Conservation (phyloP, 2,113 vertebrate genomes). For the Pygathrix nemaeus region DNA sequence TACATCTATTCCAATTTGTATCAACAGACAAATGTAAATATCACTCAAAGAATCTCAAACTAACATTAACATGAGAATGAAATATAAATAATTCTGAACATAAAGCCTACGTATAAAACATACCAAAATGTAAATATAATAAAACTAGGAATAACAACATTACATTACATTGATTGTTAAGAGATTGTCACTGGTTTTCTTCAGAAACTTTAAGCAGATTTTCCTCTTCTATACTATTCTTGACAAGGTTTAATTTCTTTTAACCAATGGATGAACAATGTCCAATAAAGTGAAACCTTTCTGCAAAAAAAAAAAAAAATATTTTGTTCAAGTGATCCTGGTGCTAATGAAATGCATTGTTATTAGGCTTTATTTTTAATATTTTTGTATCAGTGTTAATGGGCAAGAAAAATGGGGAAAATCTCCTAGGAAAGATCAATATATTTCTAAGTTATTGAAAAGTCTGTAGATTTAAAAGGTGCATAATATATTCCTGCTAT, state of each 20-base stretch:
- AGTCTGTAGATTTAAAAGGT: neutral
- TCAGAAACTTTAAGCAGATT: conserved; percentile 44
- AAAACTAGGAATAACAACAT: conserved; percentile 41
- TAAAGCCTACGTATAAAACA: conserved; percentile 39
- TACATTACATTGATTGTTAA: conserved; percentile 30
- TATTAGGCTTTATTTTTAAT: conserved; percentile 24
- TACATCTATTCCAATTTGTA: conserved; percentile 50
- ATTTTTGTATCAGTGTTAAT: neutral
- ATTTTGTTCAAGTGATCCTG: neutral
- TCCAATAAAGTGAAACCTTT: neutral
- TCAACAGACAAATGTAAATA: conserved; percentile 64
- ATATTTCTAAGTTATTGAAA: neutral
- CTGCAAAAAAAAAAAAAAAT: conserved; percentile 12
- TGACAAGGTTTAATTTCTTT: conserved; percentile 28
- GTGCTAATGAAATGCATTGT: neutral
- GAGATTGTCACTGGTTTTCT: conserved; percentile 36
- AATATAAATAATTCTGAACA: conserved; percentile 63
- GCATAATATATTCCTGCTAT: neutral
- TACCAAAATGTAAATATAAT: conserved; percentile 11
- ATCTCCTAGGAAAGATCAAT: neutral
- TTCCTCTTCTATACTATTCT: neutral
- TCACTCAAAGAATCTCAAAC: conserved; percentile 42
- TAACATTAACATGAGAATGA: conserved; percentile 53
- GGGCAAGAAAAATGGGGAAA: neutral
- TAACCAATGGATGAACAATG: neutral